A percentile compares a stretch with the other conserved stretches of the same genome.
These are phyloP conservation scores for Nomia melanderi DNA, from an alignment of 1,140 invertebrate species.

Conservation along the genomic window DNA sequence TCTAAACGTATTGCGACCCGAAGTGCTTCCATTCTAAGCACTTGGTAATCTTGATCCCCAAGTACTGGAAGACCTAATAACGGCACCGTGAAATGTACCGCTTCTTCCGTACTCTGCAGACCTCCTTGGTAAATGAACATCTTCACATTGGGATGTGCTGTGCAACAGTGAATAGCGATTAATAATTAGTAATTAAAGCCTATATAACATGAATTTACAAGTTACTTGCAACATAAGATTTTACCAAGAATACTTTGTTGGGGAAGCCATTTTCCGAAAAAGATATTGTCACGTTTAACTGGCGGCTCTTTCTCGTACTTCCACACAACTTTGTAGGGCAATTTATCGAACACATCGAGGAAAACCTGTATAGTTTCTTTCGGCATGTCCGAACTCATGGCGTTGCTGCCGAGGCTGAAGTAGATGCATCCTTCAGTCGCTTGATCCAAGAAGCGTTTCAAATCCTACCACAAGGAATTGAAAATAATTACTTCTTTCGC, in stretches of 20 bases:
- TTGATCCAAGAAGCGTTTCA: constrained; percentile 76
- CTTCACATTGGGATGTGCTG: constrained; percentile 77
- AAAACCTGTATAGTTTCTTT: constrained; percentile 66
- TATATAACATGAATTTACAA: background rate
- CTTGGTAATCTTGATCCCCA: constrained; percentile 66
- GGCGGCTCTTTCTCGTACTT: constrained; percentile 57
- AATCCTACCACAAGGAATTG: constrained; percentile 69
- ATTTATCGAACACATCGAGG: constrained; percentile 78
- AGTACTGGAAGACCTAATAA: constrained; percentile 78
- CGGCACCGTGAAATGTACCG: constrained; percentile 77
- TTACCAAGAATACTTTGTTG: constrained; percentile 74
- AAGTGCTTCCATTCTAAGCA: constrained; percentile 53
- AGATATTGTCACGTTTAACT: constrained; percentile 68
- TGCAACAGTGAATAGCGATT: background rate
- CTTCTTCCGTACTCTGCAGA: constrained; percentile 79
- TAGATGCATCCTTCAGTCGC: constrained; percentile 82
- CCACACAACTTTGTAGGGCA: constrained; percentile 68
- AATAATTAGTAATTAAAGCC: background rate
- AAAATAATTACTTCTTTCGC: background rate
- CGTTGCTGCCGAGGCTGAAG: constrained; percentile 82
- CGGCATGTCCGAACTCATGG: constrained; percentile 69
- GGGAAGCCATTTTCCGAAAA: constrained; percentile 73
- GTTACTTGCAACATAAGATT: background rate
- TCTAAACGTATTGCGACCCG: constrained; percentile 59
- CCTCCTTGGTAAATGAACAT: constrained; percentile 82